Conservation (phyloP, 2,888 invertebrate species). For the Allacma fusca region DNA sequence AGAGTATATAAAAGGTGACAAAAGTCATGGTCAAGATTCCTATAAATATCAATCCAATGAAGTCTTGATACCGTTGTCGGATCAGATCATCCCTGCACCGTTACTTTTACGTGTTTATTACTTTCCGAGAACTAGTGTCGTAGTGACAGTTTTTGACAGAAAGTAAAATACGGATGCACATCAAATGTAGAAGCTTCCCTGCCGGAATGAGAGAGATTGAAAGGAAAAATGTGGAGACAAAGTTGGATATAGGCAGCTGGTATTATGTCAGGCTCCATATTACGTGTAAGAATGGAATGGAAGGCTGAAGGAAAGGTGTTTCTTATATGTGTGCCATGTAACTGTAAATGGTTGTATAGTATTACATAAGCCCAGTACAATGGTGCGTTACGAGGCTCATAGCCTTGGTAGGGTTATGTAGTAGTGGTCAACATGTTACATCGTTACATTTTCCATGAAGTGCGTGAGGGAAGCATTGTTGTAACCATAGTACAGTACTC, state of each 20-base stretch:
- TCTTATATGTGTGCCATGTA: constrained; percentile 29
- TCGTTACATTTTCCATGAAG: neutral
- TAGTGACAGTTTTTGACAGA: neutral
- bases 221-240: neutral
- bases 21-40: too few species aligned
- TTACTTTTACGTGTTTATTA: too few species aligned
- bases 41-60: too few species aligned
- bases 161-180: neutral
- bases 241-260: neutral
- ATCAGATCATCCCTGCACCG: too few species aligned
- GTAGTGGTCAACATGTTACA: neutral
- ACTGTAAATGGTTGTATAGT: constrained; percentile 26
- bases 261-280: neutral
- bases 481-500: too few species aligned
- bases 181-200: neutral
- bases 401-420: neutral
- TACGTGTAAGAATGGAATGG: neutral
- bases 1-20: too few species aligned
- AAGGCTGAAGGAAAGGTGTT: constrained; percentile 30
- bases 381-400: neutral
- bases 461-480: too few species aligned
- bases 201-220: neutral
- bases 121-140: too few species aligned
- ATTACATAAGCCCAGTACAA: constrained; percentile 27
- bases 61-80: too few species aligned